phyloP scores from a whole-genome alignment of 2,888 invertebrate genomes.

The Drosophila tanythrix region DNA sequence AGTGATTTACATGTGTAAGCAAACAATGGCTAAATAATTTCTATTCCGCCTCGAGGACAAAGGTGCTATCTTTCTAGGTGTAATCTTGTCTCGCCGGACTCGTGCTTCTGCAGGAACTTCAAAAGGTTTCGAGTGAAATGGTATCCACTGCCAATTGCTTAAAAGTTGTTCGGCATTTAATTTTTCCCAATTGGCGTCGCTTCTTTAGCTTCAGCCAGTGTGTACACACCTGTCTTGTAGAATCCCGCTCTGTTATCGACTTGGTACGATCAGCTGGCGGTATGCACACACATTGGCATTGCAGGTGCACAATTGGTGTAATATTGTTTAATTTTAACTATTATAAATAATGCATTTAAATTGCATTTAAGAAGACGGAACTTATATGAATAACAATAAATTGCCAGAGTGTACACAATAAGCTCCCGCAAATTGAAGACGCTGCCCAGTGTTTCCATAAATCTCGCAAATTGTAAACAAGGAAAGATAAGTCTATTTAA shows the following conservation, averaged over 20 bases:
- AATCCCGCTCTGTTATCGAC: background rate
- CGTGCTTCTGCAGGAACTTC: conserved; percentile 31
- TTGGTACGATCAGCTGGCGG: background rate
- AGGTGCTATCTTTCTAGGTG: background rate
- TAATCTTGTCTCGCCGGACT: conserved; percentile 31
- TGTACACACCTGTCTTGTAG: background rate
- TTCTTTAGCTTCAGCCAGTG: background rate
- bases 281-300: background rate
- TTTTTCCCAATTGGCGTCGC: background rate
- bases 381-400: background rate
- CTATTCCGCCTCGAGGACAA: conserved; percentile 18
- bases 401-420: background rate
- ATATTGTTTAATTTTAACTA: background rate
- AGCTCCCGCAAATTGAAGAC: rapidly evolving
- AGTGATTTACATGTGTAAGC: background rate
- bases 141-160: too few species aligned
- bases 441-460: background rate
- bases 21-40: background rate
- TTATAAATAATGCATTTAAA: background rate
- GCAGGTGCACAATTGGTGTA: background rate
- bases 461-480: background rate
- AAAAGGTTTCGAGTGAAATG: conserved; percentile 22
- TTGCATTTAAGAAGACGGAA: too few species aligned
- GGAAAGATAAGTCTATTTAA: background rate
- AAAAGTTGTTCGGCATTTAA: background rate